These are phyloP conservation scores for Nebria ingens DNA, from an alignment of 1,140 invertebrate species.

Conservation along the genomic window DNA sequence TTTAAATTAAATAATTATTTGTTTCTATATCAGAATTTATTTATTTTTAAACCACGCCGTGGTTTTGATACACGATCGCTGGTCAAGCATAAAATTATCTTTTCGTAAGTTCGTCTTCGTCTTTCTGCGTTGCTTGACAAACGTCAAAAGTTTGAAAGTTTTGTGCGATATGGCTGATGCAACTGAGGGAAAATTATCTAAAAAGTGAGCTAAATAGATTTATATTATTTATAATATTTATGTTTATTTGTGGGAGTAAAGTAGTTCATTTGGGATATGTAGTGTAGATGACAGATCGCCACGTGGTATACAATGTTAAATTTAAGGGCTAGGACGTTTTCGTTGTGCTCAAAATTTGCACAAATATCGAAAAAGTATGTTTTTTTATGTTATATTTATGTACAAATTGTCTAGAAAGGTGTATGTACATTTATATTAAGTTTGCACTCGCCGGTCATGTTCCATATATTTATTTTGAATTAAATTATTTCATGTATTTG, in stretches of 20 bases:
- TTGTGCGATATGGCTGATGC: slow-evolving; percentile 42
- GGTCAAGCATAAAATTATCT: no score
- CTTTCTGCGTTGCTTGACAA: no score
- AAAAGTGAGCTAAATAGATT: slow-evolving; percentile 51
- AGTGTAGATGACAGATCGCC: slow-evolving; percentile 9
- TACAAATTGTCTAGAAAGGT: no score
- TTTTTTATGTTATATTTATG: no score
- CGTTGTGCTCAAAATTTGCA: slow-evolving; percentile 17
- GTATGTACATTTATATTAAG: neutral
- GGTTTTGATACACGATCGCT: no score
- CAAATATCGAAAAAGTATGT: slow-evolving; percentile 29
- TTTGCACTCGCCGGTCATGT: neutral
- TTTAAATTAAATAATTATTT: no score
- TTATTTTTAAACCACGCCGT: no score
- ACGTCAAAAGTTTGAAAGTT: slow-evolving; percentile 17
- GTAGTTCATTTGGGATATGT: no score
- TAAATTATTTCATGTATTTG: no score
- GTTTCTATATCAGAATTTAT: no score
- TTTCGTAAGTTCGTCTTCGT: no score
- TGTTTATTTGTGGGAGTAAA: slow-evolving; percentile 22
- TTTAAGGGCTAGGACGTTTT: neutral
- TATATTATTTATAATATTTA: slow-evolving; percentile 20
- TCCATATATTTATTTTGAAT: slow-evolving; percentile 1
- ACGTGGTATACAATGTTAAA: slow-evolving; percentile 5
- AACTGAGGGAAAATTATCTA: slow-evolving; percentile 49